Evolutionary conservation across 2,888 invertebrate genomes (phyloP).

Genomic region (Dolichopus griseipennis): DNA sequence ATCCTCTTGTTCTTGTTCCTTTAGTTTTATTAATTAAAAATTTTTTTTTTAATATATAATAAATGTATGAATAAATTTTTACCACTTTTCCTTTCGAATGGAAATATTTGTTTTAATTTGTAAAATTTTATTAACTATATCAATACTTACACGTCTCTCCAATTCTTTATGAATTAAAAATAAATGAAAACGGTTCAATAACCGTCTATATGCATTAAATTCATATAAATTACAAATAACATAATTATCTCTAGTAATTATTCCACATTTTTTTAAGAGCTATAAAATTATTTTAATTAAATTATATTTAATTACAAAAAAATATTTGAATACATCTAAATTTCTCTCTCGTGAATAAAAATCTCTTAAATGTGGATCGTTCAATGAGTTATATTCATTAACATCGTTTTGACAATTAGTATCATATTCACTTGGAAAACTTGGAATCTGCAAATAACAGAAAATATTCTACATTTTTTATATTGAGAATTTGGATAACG

Average conservation of each 20-base stretch:
- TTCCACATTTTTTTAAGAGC: slow-evolving; percentile 48
- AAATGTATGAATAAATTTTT: neutral
- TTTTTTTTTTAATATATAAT: no score
- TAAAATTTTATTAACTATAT: neutral
- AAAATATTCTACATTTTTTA: neutral
- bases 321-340: slow-evolving; percentile 27
- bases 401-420: slow-evolving; percentile 29
- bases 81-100: neutral
- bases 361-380: slow-evolving; percentile 50
- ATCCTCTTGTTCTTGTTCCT: slow-evolving; percentile 34
- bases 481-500: neutral
- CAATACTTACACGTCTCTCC: slow-evolving; percentile 25
- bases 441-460: slow-evolving; percentile 27
- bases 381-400: slow-evolving; percentile 50
- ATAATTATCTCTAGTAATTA: slow-evolving; percentile 50
- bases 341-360: slow-evolving; percentile 44
- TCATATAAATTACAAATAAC: slow-evolving; percentile 56
- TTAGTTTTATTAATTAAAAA: no score
- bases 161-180: slow-evolving; percentile 45
- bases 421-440: slow-evolving; percentile 34
- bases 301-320: neutral
- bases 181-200: slow-evolving; percentile 50
- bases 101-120: neutral
- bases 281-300: slow-evolving; percentile 28
- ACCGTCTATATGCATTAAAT: slow-evolving; percentile 56